Evolutionary conservation across 2,113 vertebrate genomes (phyloP), one percentile per base, ranked within the genome.

Genomic region (Craseonycteris thonglongyai): DNA sequence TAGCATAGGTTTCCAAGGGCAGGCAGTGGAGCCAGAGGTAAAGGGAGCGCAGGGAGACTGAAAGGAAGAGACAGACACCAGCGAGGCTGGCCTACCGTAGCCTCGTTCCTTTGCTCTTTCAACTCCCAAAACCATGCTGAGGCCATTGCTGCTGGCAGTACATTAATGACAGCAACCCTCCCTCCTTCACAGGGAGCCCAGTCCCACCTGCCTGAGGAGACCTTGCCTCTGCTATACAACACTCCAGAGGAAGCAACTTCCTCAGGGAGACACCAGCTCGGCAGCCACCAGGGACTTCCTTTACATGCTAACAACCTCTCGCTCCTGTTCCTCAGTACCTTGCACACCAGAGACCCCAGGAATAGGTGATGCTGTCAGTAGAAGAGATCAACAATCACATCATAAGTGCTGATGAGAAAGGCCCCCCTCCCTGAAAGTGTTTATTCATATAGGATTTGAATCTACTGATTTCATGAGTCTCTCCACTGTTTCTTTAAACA

Each of bases 291-390:
- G 45, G 47, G 22, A 81, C 42, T 65, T 82, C 69, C 79, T 58
- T 65, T 69, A 33, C 56, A 54, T 86, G 68, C 87, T 87, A 74
- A 95, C 94, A 92, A 38, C 85, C 56, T 83, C 45, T 69, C 68
- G 63, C 68, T 91, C 75, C 79, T 90, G 56, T 86, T 94, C 83
- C 69, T 94, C 85, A 80, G 85, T 33, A 66, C 76, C 54, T 16
- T 68, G 76, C 38, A 6, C 45, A 10, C 72, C 38, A 82, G 82
- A 85, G 78, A 75, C 16, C 6, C 71, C 56, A 76, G 49, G 40
- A 79, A 66, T 91, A 91, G n/a, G 86, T 87, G 28, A 24, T 61
- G 75, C 24, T 84, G 28, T n/a, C 69, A 28, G 40, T 94, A 69
- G 65, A 69, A 38, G 35, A 78, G 61, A 45, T 49, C 72, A 45